Evolutionary conservation across 2,888 invertebrate species (phyloP).

Genomic region (Selenia dentaria): DNA sequence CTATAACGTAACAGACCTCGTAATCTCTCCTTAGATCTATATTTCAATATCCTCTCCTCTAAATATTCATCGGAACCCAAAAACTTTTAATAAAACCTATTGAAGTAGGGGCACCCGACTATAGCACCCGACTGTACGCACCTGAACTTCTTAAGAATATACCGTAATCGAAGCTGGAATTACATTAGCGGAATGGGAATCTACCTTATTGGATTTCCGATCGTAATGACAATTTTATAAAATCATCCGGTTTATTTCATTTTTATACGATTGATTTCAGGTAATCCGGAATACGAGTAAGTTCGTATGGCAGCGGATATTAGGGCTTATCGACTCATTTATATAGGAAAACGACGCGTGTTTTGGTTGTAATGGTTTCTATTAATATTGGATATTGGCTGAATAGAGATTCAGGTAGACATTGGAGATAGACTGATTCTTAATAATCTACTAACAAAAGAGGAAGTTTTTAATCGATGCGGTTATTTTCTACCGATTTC

Average conservation of each 20-base stretch:
- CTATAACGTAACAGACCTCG: too few species aligned
- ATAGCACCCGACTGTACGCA: constrained; percentile 26
- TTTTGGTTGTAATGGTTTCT: too few species aligned
- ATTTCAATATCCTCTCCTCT: too few species aligned
- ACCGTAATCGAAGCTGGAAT: constrained; percentile 46
- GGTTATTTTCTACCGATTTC: too few species aligned
- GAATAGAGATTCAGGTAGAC: too few species aligned
- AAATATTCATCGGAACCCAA: background rate
- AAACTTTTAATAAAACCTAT: constrained; percentile 2
- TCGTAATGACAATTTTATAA: constrained; percentile 40
- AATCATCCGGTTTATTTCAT: constrained; percentile 30
- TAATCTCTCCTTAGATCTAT: too few species aligned
- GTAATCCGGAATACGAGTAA: constrained; percentile 20
- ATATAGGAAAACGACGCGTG: too few species aligned
- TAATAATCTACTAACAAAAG: too few species aligned
- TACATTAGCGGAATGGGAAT: constrained; percentile 46
- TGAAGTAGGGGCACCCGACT: background rate
- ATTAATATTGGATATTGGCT: too few species aligned
- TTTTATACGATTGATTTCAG: constrained; percentile 32
- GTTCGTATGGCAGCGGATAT: constrained; percentile 4
- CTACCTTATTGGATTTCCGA: constrained; percentile 45
- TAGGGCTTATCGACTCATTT: too few species aligned
- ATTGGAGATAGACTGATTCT: too few species aligned
- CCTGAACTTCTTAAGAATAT: constrained; percentile 41
- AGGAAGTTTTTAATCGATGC: too few species aligned